A percentile compares a stretch with the other conserved stretches of the same genome.
phyloP scores from a whole-genome alignment of 2,113 vertebrate species.

The Vombatus ursinus region DNA sequence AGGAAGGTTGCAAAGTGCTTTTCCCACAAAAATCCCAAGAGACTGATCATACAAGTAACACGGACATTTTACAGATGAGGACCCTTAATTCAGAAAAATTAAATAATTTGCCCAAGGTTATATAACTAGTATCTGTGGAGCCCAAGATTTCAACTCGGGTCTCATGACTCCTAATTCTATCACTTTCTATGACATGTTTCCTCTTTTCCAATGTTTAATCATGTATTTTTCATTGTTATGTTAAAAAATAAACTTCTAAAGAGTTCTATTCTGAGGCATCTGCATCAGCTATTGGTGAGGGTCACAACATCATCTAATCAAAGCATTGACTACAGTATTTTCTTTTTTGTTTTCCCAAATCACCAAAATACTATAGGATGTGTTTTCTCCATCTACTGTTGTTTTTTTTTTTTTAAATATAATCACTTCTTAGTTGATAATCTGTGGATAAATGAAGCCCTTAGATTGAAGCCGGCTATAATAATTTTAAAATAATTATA shows the following conservation, averaged over 20 bases:
- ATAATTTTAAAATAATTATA: not conserved
- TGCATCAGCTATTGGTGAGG: not conserved
- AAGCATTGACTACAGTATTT: not conserved
- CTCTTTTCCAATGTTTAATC: not conserved
- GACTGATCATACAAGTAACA: not conserved
- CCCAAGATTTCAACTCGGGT: not conserved
- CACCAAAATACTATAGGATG: not conserved
- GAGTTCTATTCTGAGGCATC: not conserved
- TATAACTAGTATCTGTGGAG: not conserved
- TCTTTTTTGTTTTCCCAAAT: not conserved
- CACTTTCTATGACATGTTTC: not conserved
- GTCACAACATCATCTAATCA: not conserved
- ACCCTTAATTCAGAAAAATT: not conserved
- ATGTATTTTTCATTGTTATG: not conserved
- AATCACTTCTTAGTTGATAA: slow-evolving; percentile 28
- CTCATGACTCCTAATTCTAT: not conserved
- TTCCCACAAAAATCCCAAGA: not conserved
- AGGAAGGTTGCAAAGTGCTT: not conserved
- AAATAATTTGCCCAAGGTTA: not conserved
- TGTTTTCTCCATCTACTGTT: not conserved
- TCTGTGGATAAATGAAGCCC: slow-evolving; percentile 15
- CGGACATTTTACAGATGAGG: not conserved
- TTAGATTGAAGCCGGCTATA: not conserved
- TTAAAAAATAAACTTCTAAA: not conserved
- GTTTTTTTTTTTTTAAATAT: not conserved